Conservation (phyloP, 1,140 invertebrate genomes). For the Episyrphus balteatus region DNA sequence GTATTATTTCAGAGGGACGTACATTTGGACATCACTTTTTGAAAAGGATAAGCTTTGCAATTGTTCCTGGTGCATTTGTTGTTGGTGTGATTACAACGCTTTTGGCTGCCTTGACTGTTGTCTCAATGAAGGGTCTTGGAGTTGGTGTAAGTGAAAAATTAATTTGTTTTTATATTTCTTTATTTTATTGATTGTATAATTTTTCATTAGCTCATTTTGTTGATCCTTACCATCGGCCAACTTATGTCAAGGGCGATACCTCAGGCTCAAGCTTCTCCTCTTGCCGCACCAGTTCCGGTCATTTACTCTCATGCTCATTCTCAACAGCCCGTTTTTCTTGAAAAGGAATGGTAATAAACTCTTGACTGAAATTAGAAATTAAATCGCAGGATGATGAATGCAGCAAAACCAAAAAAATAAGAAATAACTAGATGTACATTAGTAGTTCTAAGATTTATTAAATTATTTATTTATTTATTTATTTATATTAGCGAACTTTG, state of each 20-base stretch:
- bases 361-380: neutral
- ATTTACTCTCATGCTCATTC: slow-evolving; percentile 33
- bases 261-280: slow-evolving; percentile 21
- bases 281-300: slow-evolving; percentile 23
- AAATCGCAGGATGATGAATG: too few relatives aligned
- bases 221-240: slow-evolving; percentile 34
- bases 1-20: slow-evolving; percentile 33
- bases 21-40: slow-evolving; percentile 49
- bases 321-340: slow-evolving; percentile 33
- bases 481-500: too few relatives aligned
- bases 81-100: slow-evolving; percentile 48
- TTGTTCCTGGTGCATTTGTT: slow-evolving; percentile 48
- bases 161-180: neutral
- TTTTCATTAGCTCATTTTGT: slow-evolving; percentile 18
- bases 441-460: too few relatives aligned
- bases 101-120: slow-evolving; percentile 45
- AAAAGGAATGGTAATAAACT: slow-evolving; percentile 29
- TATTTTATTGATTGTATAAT: neutral
- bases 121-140: slow-evolving; percentile 50
- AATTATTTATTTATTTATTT: too few relatives aligned
- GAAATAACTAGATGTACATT: too few relatives aligned
- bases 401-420: too few relatives aligned
- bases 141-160: slow-evolving; percentile 37
- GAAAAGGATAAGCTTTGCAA: slow-evolving; percentile 46
- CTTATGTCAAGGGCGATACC: slow-evolving; percentile 32